Evolutionary conservation across 2,888 invertebrate species (phyloP), one percentile per base, ranked within the genome.

Genomic region (Sycophila texana): DNA sequence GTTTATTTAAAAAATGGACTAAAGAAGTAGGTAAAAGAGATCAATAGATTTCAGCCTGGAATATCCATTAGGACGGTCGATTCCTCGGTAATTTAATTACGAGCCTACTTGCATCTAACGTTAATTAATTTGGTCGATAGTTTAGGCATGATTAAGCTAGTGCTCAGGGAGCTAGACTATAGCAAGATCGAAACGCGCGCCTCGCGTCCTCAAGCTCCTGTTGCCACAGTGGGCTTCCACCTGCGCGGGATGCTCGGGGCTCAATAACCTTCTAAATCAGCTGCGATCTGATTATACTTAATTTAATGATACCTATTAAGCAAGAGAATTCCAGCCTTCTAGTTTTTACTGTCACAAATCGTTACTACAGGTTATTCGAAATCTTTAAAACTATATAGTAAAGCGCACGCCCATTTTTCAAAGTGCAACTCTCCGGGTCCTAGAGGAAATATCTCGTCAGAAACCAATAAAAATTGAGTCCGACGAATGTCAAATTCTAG

Each of bases 51-150:
- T 71, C 80, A 72, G 82, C 74, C 77, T 74, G 82, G 87, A 88
- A 88, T 88, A 88, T 87, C 88, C 87, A 87, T 87, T 86, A 87
- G 85, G 83, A 85, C 81, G 82, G 83, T 85, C 84, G 87, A 87
- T 88, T 87, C 83, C 83, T 85, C 84, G 85, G 85, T 85, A 84
- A 88, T 88, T 87, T 87, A 88, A 88, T 88, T 86, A 86, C 85
- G 80, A 81, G 81, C 82, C 83, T 80, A 82, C 84, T 82, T 83
- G 84, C 71, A 30, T 85, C 85, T 83, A 84, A 83, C 85, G 86
- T 87, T 88, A 87, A 88, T 88, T 88, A 87, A 88, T 88, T 88
- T 86, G 85, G 82, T 81, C 85, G 87, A 86, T 88, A 86, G 85
- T 86, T 86, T 83, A 82, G 84, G 82, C 83, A 83, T 85, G 87